Percentiles rank a stretch among this genome's conserved stretches.
phyloP scores from a whole-genome alignment of 2,113 vertebrate genomes.

The Sander lucioperca region DNA sequence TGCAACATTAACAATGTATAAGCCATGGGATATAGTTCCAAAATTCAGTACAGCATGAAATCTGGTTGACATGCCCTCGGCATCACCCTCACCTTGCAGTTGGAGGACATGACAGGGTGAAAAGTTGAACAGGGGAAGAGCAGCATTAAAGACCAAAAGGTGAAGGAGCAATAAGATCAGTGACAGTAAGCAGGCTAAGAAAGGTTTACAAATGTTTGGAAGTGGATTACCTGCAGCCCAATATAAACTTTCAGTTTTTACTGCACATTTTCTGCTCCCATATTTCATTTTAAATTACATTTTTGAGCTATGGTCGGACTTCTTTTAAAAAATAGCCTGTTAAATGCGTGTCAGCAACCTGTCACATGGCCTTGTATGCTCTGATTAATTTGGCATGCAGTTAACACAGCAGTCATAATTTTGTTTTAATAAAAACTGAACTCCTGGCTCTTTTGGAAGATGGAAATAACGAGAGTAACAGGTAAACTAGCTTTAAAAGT shows the following conservation, averaged over 20 bases:
- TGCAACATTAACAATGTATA: slow-evolving; percentile 50
- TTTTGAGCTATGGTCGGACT: not conserved
- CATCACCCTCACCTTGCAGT: slow-evolving; percentile 4
- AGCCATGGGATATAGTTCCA: slow-evolving; percentile 45
- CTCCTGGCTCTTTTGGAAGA: too few relatives aligned
- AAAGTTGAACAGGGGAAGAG: slow-evolving; percentile 43
- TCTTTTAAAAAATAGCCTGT: too few relatives aligned
- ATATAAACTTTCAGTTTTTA: not conserved
- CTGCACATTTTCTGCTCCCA: not conserved
- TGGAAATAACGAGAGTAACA: too few relatives aligned
- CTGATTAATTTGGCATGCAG: too few relatives aligned
- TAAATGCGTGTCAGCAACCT: too few relatives aligned
- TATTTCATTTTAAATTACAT: slow-evolving; percentile 5
- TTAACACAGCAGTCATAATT: too few relatives aligned
- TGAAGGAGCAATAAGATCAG: slow-evolving; percentile 16
- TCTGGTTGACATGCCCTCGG: slow-evolving; percentile 41
- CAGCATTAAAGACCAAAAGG: slow-evolving; percentile 12
- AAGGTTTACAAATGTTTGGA: slow-evolving; percentile 5
- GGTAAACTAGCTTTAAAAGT: too few relatives aligned
- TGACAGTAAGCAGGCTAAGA: slow-evolving; percentile 13
- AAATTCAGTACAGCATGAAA: slow-evolving; percentile 57
- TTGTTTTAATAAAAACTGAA: too few relatives aligned
- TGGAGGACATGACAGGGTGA: slow-evolving; percentile 1
- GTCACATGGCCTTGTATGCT: too few relatives aligned
- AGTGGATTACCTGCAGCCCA: slow-evolving; percentile 15